These are phyloP conservation scores for Coenobita brevimanus DNA, from an alignment of 1,140 invertebrate species.

Conservation along the genomic window DNA sequence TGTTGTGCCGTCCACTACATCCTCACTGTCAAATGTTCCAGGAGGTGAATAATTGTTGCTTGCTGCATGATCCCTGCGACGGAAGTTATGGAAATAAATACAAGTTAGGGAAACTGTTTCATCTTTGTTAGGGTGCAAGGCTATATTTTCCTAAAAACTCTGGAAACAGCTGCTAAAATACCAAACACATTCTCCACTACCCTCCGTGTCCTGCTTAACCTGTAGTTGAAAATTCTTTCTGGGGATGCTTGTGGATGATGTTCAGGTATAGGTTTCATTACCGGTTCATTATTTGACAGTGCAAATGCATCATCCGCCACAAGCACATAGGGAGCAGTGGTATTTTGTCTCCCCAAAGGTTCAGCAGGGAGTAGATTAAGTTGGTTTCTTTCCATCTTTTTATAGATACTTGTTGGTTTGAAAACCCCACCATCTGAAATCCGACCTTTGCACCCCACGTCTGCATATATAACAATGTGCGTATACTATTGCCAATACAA, in stretches of 20 bases:
- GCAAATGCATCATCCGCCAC: conserved; percentile 48
- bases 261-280: conserved; percentile 32
- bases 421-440: too few species aligned
- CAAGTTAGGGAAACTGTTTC: conserved; percentile 4
- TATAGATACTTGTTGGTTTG: conserved; percentile 9
- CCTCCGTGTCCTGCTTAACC: too few species aligned
- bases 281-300: conserved; percentile 21
- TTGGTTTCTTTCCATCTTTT: conserved; percentile 26
- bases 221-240: too few species aligned
- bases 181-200: too few species aligned
- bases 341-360: too few species aligned
- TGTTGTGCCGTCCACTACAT: not conserved
- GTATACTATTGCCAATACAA: too few species aligned
- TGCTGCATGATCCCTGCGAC: not conserved
- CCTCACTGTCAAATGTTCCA: too few species aligned
- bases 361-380: too few species aligned
- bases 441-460: too few species aligned
- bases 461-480: conserved; percentile 21
- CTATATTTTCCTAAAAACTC: conserved; percentile 22
- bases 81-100: conserved; percentile 30
- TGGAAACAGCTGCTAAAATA: conserved; percentile 10
- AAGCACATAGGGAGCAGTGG: conserved; percentile 25
- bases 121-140: conserved; percentile 2
- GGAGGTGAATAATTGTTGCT: too few species aligned
- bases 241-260: conserved; percentile 22